Base-by-base conservation (phyloP, 2,113 vertebrate species). In the Sterrhoptilus dennistouni region DNA sequence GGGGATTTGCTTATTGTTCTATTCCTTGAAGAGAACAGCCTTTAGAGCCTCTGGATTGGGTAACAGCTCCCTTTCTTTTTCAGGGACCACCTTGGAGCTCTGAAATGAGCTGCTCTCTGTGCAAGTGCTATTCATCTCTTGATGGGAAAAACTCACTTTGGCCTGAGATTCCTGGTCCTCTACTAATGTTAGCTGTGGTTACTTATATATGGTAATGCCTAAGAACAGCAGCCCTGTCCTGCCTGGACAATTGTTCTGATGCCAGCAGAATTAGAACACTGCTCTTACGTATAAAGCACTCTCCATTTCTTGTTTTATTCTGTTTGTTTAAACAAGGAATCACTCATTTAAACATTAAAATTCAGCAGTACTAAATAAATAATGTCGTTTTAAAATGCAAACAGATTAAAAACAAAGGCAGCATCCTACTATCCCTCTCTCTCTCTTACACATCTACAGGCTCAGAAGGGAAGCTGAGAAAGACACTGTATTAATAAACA, bases 401-500 rank as follows among this genome's bases (percentile, higher is more conserved):
- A 78, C 66, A 93, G 70, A 93, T 90, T 88, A 90, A 93, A 95
- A 90, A 74, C 56, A 90, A 95, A 94, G 76, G 56, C 79, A 61
- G 27, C 63, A 36, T 96, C 45, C 49, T 63, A 80, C 64, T 90
- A 47, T 77, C 38, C 36, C 27, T 52, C 33, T 94, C 33, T 94
- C 35, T 95, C 74, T 90, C 50, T 83, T 86, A 64, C 83, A 93
- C 52, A 53, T 68, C 77, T 38, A 45, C 27, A 56, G 28, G 52
- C 88, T 90, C 82, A 71, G 68, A 86, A 94, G 85, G 56, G 68
- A 96, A 54, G 5, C 83, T 81, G 56, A 64, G 61, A 80, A 93
- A 96, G 59, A 60, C 3, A 1, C 28, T 63, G 28, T 60, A 90
- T 96, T 96, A 96, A 96, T 96, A 97, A 95, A 94, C 69, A 94